Evolutionary conservation across 2,113 vertebrate genomes (phyloP).

Genomic region (Bathybates hornii): DNA sequence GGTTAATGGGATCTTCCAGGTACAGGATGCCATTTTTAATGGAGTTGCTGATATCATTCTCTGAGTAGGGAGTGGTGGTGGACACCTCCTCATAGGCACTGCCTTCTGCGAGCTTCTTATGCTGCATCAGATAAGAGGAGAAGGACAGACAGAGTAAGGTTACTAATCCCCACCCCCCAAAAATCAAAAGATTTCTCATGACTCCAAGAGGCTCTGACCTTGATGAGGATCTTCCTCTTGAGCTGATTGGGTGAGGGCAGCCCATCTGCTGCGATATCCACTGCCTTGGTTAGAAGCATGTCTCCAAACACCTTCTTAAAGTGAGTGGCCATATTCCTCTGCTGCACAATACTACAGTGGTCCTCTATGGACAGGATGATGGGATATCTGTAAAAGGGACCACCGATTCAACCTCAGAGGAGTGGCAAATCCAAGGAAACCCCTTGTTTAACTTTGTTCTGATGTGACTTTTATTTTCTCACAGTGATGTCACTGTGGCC

Average conservation of each 20-base stretch:
- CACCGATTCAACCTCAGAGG: not conserved
- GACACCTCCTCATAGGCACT: conserved; percentile 95
- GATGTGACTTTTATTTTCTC: not conserved
- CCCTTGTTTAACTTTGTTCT: not conserved
- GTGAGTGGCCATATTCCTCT: conserved; percentile 91
- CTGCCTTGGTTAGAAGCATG: conserved; percentile 91
- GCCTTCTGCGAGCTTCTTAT: conserved; percentile 98
- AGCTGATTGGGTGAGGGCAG: conserved; percentile 95
- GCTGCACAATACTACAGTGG: conserved; percentile 98
- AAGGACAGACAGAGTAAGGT: not conserved
- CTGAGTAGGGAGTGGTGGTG: conserved; percentile 85
- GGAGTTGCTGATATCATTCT: conserved; percentile 99
- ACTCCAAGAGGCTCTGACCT: conserved; percentile 67
- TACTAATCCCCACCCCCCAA: not conserved
- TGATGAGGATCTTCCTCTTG: conserved; percentile 96
- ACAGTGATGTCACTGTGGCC: not conserved
- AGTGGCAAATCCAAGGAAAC: not conserved
- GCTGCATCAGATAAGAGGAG: conserved; percentile 63
- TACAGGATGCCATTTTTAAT: conserved; percentile 98
- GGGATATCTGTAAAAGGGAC: conserved; percentile 74
- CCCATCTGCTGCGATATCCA: conserved; percentile 90
- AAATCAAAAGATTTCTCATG: not conserved
- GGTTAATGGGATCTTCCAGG: conserved; percentile 96
- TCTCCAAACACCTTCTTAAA: conserved; percentile 97
- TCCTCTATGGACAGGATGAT: conserved; percentile 97